phyloP scores from a whole-genome alignment of 2,888 invertebrate species.

The Cantharis nigra region DNA sequence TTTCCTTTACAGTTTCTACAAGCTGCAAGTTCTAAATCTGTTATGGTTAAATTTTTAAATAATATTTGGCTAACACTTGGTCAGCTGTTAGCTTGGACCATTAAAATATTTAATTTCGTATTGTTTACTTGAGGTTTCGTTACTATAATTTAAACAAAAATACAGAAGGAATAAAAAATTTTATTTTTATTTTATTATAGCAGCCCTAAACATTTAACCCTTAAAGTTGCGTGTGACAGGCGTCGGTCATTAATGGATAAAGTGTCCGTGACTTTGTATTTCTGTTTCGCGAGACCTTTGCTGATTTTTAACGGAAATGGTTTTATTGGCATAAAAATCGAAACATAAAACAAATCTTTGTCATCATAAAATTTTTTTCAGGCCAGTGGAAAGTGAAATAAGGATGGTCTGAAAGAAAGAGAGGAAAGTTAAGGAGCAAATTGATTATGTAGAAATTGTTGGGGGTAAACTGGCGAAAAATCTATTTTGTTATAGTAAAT shows the following conservation, averaged over 20 bases:
- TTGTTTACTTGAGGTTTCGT: too few relatives aligned
- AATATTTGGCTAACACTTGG: too few relatives aligned
- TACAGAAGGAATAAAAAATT: not conserved
- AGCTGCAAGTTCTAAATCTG: too few relatives aligned
- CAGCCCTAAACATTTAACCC: not conserved
- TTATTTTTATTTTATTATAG: not conserved
- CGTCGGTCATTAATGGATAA: not conserved
- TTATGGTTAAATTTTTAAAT: too few relatives aligned
- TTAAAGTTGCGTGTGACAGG: not conserved
- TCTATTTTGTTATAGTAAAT: slow-evolving; percentile 17
- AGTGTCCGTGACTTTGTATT: not conserved
- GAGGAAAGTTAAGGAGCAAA: not conserved
- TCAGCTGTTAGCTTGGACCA: too few relatives aligned
- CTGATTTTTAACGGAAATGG: not conserved
- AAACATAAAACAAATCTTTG: not conserved
- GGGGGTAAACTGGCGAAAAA: slow-evolving; percentile 5
- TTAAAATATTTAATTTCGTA: too few relatives aligned
- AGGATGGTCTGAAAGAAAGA: not conserved
- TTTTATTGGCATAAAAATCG: not conserved
- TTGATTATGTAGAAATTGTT: not conserved
- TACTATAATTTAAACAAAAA: too few relatives aligned
- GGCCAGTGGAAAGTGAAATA: not conserved
- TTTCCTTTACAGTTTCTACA: too few relatives aligned
- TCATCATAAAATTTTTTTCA: not conserved
- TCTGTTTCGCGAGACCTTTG: not conserved